Base-by-base conservation (phyloP, 2,113 vertebrate species). In the Stegostoma tigrinum region DNA sequence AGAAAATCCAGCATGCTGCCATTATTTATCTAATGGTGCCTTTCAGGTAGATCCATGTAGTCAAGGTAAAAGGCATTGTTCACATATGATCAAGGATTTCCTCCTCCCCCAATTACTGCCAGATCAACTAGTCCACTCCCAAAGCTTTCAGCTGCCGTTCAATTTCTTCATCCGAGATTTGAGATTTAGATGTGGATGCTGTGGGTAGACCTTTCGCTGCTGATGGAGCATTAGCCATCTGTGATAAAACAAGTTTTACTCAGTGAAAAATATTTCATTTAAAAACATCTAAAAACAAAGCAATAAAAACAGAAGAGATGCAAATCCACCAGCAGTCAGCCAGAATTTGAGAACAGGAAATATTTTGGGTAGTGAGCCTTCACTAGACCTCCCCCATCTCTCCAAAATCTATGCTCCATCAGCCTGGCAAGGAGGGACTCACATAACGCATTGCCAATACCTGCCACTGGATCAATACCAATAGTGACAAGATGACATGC, bases 191-290 rank as follows among this genome's bases (percentile, higher is more conserved):
- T 83, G 98, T 97, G 12, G 98, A 97, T 7, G 98, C 98, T 45
- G 98, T 97, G 0, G 99, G 99, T 95, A 99, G 96, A 83, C 97
- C 97, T 97, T 97, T 98, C 96, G 98, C 98, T 97, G 98, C 98
- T 96, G 99, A 98, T 0, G 99, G 99, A 96, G 98, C 99, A 97
- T 98, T 98, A 96, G 98, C 98, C 99, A 99, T 99, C 99, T 99
- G 97, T 87, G 96, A 15, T 15, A 19, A n/a, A 93, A 96, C 96
- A 97, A 0, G 45, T 75, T 95, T 75, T 27, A 70, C 42, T 94
- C 38, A 38, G 38, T 24, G 14, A 19, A 17, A 14, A 21, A 5
- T 83, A 17, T 83, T 17, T 4, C 80, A 64, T 91, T 10, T 38
- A 66, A 91, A 91, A 66, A 55, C 34, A 64, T n/a, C 4, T 64